Evolutionary conservation across 2,888 invertebrate genomes (phyloP).

Genomic region (Drosophila tripunctata): DNA sequence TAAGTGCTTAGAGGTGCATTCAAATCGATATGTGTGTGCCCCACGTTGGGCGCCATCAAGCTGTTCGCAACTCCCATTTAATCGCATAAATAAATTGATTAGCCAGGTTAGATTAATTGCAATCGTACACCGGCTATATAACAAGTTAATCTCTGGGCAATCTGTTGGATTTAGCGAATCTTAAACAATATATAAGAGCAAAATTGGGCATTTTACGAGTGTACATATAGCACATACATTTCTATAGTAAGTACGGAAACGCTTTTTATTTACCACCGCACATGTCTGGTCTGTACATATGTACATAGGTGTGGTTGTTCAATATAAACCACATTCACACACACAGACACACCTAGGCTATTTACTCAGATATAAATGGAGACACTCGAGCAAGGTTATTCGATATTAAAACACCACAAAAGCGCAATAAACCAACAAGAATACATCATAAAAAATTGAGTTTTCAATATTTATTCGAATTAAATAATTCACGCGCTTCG

Average conservation of each 20-base stretch:
- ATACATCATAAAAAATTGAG: constrained; percentile 76
- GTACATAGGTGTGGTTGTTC: constrained; percentile 11
- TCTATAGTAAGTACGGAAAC: constrained; percentile 5
- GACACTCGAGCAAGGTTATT: constrained; percentile 52
- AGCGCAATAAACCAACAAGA: constrained; percentile 73
- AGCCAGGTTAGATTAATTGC: background rate
- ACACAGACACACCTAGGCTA: background rate
- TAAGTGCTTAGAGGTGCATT: no score
- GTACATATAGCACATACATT: no score
- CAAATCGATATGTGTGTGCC: no score
- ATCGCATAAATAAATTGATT: constrained; percentile 4
- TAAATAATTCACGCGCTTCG: constrained; percentile 71
- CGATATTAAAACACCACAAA: constrained; percentile 71
- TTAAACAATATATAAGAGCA: constrained; percentile 4
- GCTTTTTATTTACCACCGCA: constrained; percentile 1
- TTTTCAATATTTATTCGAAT: constrained; percentile 78
- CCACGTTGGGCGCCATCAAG: background rate
- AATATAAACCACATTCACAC: constrained; percentile 16
- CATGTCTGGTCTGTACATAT: constrained; percentile 8
- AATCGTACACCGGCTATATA: background rate
- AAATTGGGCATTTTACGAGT: constrained; percentile 23
- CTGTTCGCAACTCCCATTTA: background rate
- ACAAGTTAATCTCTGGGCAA: background rate
- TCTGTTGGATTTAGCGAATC: background rate
- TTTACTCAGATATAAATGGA: constrained; percentile 24